A percentile compares a stretch with the other conserved stretches of the same genome.
Evolutionary conservation across 2,888 invertebrate species (phyloP).

Genomic region (Oxycera nigricornis): DNA sequence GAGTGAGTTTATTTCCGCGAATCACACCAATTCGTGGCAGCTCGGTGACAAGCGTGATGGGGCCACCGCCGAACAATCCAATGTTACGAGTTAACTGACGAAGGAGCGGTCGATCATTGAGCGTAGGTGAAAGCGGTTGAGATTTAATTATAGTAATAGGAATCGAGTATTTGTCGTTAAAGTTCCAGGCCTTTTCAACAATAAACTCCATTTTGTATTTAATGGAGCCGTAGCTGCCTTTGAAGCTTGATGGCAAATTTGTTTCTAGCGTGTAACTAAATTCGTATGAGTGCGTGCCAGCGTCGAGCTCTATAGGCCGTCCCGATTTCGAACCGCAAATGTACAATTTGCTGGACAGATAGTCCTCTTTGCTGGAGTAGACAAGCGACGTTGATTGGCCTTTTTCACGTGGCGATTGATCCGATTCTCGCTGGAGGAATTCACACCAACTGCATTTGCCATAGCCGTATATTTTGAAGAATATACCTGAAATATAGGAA

Average conservation of each 20-base stretch:
- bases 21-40: slow-evolving; percentile 56
- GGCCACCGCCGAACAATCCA: slow-evolving; percentile 57
- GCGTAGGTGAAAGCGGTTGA: slow-evolving; percentile 49
- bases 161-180: slow-evolving; percentile 59
- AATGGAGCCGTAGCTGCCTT: slow-evolving; percentile 58
- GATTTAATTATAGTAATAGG: slow-evolving; percentile 57
- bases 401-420: slow-evolving; percentile 50
- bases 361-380: slow-evolving; percentile 59
- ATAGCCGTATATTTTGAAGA: slow-evolving; percentile 59
- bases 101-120: slow-evolving; percentile 54
- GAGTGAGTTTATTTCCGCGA: slow-evolving; percentile 56
- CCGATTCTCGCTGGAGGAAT: slow-evolving; percentile 56
- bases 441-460: slow-evolving; percentile 62
- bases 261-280: slow-evolving; percentile 56
- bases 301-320: slow-evolving; percentile 53
- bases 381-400: slow-evolving; percentile 57
- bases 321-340: slow-evolving; percentile 57
- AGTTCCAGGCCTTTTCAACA: slow-evolving; percentile 61
- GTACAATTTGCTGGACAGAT: slow-evolving; percentile 56
- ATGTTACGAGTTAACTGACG: slow-evolving; percentile 46
- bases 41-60: slow-evolving; percentile 57
- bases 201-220: slow-evolving; percentile 60
- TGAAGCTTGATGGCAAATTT: slow-evolving; percentile 58
- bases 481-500: slow-evolving; percentile 59
- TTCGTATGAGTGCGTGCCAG: slow-evolving; percentile 57